Evolutionary conservation across 1,140 invertebrate species (phyloP), one percentile per base, ranked within the genome.

Genomic region (Zaprionus africanus): DNA sequence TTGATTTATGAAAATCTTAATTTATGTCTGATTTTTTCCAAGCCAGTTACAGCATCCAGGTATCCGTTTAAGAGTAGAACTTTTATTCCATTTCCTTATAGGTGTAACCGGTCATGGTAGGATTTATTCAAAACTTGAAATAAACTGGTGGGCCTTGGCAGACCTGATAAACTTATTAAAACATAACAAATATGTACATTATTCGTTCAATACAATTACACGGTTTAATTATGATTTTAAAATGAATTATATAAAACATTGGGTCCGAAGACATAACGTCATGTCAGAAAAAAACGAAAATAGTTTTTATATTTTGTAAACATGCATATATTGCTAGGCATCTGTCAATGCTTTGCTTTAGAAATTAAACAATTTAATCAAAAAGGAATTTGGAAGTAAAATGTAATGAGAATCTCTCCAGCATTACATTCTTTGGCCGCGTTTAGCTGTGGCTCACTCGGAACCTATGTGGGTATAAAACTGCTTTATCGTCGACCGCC

Each of bases 381-480:
- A 12, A 28, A 17, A 36, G 24, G 17, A 56, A 24, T 13, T 63
- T 38, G 2, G 1, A 6, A 38, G 53, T 53, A 9, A n/a, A 46
- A 54, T 49, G 17, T 12, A 9, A 87, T 86, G 79, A 72, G 53
- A 64, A 19, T 73, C 5, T n/a, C 53, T 5, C 36, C 43, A 9
- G 17, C 86, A 34, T 78, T 71, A 53, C 65, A 60, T 4, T 76
- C 79, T 0, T 12, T 85, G 49, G 67, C 68, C 9, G 79, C 79
- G 13, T 54, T 86, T 26, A 56, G 72, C 51, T 77, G 69, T 4
- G 80, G 84, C 13, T 90, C 86, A 15, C 28, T 90, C 36, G 34
- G 58, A 4, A 78, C 85, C 13, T 82, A 72, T 46, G 41, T 76
- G 7, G 60, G 66, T 56, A 17, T 82, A 2, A 70, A 57, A 12